Percentiles rank a stretch among this genome's conserved stretches.
Evolutionary conservation across 2,888 invertebrate species (phyloP).

Genomic region (Fissipunctia ypsillon): DNA sequence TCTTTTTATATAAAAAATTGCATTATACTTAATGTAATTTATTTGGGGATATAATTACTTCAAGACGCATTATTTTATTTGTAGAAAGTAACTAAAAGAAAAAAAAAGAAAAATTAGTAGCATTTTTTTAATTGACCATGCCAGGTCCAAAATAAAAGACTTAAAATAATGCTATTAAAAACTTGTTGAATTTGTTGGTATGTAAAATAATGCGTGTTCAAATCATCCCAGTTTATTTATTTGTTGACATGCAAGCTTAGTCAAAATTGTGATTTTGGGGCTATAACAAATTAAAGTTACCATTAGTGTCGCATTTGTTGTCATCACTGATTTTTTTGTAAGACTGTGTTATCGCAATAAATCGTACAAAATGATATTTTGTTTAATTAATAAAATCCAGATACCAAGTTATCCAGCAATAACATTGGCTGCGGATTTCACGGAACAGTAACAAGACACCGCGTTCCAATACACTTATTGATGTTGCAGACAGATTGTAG

Average conservation of each 20-base stretch:
- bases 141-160: background rate
- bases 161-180: background rate
- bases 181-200: slow-evolving; percentile 28
- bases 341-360: slow-evolving; percentile 90
- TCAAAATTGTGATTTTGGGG: slow-evolving; percentile 85
- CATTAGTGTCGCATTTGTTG: slow-evolving; percentile 85
- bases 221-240: slow-evolving; percentile 62
- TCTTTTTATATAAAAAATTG: slow-evolving; percentile 26
- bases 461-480: background rate
- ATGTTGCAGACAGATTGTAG: too few species aligned
- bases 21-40: slow-evolving; percentile 54
- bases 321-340: slow-evolving; percentile 86
- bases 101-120: background rate
- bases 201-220: slow-evolving; percentile 57
- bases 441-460: background rate
- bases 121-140: slow-evolving; percentile 23
- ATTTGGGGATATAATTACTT: slow-evolving; percentile 43
- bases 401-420: background rate
- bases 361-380: slow-evolving; percentile 81
- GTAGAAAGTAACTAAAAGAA: slow-evolving; percentile 8
- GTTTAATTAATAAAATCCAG: slow-evolving; percentile 23
- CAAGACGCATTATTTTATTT: slow-evolving; percentile 55
- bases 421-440: background rate
- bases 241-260: slow-evolving; percentile 74
- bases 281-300: slow-evolving; percentile 86